Evolutionary conservation across 2,888 invertebrate species (phyloP), one percentile per base, ranked within the genome.

Genomic region (Itoplectis maculator): DNA sequence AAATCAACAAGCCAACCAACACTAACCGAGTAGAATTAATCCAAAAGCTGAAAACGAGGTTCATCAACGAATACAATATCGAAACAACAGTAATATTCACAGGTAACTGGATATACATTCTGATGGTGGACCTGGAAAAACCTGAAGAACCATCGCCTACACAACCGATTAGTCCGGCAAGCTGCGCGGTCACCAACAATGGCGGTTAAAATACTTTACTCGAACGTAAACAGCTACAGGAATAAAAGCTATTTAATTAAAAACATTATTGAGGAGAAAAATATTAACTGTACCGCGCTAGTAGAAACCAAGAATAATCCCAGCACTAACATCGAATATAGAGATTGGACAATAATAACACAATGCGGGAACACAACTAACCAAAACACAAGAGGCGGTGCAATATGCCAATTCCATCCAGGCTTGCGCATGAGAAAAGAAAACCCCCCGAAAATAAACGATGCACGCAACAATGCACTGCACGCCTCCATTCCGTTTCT

Each of bases 1-100:
- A 73, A 73, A 61, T 73, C 5, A 73, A 73, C 61, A 73, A 73
- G 47, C 37, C 73, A 6, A 18, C 18, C 11, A 61, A 4, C 5
- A 35, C 11, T 4, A 73, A 73, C 35, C 61, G 63, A 73, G 61
- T 35, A 3, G 63, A 61, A 37, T 37, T 73, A 5, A 70, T 70
- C 18, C 8, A 56, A 7, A 70, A 70, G 15, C 23, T 70, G 2
- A 61, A 49, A 37, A 13, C 18, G 18, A 18, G 61, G 15, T 73
- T 73, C 20, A 47, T 72, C 2, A 29, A 23, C 11, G 61, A 72
- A 23, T 13, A 18, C 18, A 54, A 40, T 0, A 9, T 72, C 29
- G 72, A 72, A 8, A 72, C 59, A n/a, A 29, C 9, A 2, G 54
- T 69, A 0, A 18, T 15, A 69, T 69, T 51, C 20, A 69, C 20